Conservation (phyloP, 2,797 vertebrate species). For the Clarias laeviceps region DNA sequence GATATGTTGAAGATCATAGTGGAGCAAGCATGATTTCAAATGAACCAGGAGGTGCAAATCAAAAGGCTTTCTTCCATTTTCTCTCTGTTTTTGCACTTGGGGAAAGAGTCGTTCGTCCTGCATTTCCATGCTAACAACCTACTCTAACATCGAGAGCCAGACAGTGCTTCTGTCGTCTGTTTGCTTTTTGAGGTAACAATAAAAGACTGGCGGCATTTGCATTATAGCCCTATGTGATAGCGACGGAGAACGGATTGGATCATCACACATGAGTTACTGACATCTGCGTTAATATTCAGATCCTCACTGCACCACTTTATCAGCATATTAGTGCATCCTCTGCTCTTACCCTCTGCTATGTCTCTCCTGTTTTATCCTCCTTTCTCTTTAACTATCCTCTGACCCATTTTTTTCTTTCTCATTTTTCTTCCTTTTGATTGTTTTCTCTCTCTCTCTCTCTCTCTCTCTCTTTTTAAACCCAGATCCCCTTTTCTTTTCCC, state of each 20-base stretch:
- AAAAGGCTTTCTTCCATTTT: background rate
- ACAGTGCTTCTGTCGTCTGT: slow-evolving; percentile 5
- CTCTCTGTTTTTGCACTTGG: background rate
- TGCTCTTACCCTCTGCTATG: slow-evolving; percentile 44
- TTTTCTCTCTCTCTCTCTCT: background rate
- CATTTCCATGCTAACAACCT: slow-evolving; percentile 12
- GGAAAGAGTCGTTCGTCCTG: background rate
- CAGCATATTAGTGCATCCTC: slow-evolving; percentile 13
- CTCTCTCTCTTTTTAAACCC: slow-evolving; percentile 17
- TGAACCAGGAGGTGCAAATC: background rate
- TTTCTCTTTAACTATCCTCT: background rate
- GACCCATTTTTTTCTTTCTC: background rate
- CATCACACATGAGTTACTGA: slow-evolving; percentile 15
- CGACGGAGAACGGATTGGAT: background rate
- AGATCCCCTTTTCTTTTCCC: slow-evolving; percentile 18
- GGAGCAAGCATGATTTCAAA: background rate
- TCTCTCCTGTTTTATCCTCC: slow-evolving; percentile 2
- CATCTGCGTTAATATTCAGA: slow-evolving; percentile 7
- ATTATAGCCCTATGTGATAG: background rate
- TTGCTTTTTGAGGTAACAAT: slow-evolving; percentile 5
- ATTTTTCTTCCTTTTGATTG: background rate
- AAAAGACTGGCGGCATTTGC: slow-evolving; percentile 21
- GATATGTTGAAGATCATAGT: background rate
- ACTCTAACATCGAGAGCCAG: background rate
- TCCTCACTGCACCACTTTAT: slow-evolving; percentile 22